Conservation (phyloP, 2,888 invertebrate genomes). For the Abrostola tripartita region DNA sequence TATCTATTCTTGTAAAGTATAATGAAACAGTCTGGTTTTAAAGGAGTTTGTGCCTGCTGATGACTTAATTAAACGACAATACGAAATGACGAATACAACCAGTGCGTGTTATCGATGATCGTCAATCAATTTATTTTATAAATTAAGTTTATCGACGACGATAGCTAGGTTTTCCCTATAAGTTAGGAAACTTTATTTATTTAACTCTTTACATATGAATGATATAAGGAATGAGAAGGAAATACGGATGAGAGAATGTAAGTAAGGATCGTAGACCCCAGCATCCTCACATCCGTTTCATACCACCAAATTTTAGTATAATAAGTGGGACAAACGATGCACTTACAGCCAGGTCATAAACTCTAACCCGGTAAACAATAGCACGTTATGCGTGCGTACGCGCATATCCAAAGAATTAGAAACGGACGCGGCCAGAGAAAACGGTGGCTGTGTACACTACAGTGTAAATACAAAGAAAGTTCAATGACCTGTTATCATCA, state of each 20-base stretch:
- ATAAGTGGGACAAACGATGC: slow-evolving; percentile 4
- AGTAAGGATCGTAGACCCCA: too few species aligned
- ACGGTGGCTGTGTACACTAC: slow-evolving; percentile 27
- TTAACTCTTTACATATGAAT: too few species aligned
- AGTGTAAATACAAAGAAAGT: slow-evolving; percentile 34
- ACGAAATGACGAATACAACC: too few species aligned
- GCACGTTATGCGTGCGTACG: slow-evolving; percentile 8
- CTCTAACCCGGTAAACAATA: slow-evolving; percentile 5
- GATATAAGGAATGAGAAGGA: too few species aligned
- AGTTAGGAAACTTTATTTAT: too few species aligned
- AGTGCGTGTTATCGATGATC: too few species aligned
- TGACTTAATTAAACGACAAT: neutral
- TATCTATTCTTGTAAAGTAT: neutral
- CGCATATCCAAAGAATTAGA: slow-evolving; percentile 25
- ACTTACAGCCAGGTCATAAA: slow-evolving; percentile 4
- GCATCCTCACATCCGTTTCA: neutral
- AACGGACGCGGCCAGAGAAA: slow-evolving; percentile 19
- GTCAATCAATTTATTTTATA: too few species aligned
- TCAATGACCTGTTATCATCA: slow-evolving; percentile 56
- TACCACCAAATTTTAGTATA: neutral
- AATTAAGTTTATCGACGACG: too few species aligned
- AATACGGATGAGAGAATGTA: too few species aligned
- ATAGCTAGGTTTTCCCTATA: too few species aligned
- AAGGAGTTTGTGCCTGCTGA: neutral
- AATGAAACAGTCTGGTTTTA: neutral